Conservation (phyloP, 2,888 invertebrate genomes). For the Allacma fusca region DNA sequence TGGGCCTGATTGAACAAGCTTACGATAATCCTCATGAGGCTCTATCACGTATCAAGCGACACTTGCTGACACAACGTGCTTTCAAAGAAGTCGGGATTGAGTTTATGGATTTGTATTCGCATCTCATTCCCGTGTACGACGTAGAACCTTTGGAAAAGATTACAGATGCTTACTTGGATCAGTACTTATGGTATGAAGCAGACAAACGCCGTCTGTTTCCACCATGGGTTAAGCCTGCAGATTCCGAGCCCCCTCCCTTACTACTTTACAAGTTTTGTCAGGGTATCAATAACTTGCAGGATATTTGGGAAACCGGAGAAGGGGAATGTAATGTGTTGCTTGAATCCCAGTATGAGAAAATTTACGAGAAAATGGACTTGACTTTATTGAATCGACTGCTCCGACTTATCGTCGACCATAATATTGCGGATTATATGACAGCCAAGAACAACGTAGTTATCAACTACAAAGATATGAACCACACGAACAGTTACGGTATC, state of each 20-base stretch:
- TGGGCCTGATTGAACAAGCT: constrained; percentile 98
- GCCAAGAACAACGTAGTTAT: constrained; percentile 99
- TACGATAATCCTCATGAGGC: constrained; percentile 99
- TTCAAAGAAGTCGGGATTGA: constrained; percentile 99
- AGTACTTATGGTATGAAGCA: constrained; percentile 99
- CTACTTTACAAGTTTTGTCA: constrained; percentile 60
- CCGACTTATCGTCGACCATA: constrained; percentile 98
- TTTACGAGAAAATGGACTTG: constrained; percentile 99
- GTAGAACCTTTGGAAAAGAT: constrained; percentile 99
- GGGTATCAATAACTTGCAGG: constrained; percentile 95
- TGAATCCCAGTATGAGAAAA: constrained; percentile 96
- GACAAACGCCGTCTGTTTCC: constrained; percentile 96
- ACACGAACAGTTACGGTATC: constrained; percentile 99
- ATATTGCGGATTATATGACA: constrained; percentile 99
- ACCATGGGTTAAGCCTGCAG: constrained; percentile 99
- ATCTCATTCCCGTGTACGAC: constrained; percentile 98
- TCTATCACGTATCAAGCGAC: constrained; percentile 97
- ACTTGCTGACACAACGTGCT: constrained; percentile 95
- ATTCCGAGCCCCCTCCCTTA: constrained; percentile 85
- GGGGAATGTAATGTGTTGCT: constrained; percentile 98
- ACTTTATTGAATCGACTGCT: constrained; percentile 94
- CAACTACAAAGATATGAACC: constrained; percentile 99
- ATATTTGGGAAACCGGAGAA: constrained; percentile 98
- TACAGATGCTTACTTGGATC: constrained; percentile 98
- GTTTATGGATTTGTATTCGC: constrained; percentile 99